Evolutionary conservation across 2,888 invertebrate genomes (phyloP), one percentile per base, ranked within the genome.

Genomic region (Nudaria mundana): DNA sequence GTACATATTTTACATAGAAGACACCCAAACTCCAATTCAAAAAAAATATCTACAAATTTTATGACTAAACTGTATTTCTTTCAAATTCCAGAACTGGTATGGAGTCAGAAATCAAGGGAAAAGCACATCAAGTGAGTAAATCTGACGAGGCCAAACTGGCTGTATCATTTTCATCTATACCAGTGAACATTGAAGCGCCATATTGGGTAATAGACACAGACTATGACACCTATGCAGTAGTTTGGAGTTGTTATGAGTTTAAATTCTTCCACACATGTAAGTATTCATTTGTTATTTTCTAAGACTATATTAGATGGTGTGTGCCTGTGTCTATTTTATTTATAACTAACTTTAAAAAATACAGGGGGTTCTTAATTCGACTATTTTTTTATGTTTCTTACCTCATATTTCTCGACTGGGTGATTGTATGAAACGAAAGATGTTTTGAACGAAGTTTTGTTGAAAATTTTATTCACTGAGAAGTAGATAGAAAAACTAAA

Each of bases 181-280:
- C 93, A 1, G 76, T 91, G 71, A 80, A 81, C 63, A 65, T 85
- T 24, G 71, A 80, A 1, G 85, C 86, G 0, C 89, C 89, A 0
- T 89, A 88, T 63, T 85, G 85, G 85, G 91, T 95, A 11, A 84
- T 94, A 37, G 93, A 93, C 44, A 94, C 94, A 0, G 94, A 95
- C 74, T 94, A 94, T 64, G 91, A 92, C 24, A 90, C 76, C 48
- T 95, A 91, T 58, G 91, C 94, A 0, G 92, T 94, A 0, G 89
- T 95, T 20, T 94, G 94, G 93, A 92, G 93, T 49, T 89, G 89
- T 55, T 78, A 76, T 29, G 81, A 83, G 37, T 71, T 91, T 36
- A 89, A 90, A 32, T 53, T 91, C 10, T 75, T 92, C 41, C 91
- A 91, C 58, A 81, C 89, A 42, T 73, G 91, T 91, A 56, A 37